Evolutionary conservation across 2,113 vertebrate species (phyloP), one percentile per base, ranked within the genome.

Genomic region (Leucosticte australis): DNA sequence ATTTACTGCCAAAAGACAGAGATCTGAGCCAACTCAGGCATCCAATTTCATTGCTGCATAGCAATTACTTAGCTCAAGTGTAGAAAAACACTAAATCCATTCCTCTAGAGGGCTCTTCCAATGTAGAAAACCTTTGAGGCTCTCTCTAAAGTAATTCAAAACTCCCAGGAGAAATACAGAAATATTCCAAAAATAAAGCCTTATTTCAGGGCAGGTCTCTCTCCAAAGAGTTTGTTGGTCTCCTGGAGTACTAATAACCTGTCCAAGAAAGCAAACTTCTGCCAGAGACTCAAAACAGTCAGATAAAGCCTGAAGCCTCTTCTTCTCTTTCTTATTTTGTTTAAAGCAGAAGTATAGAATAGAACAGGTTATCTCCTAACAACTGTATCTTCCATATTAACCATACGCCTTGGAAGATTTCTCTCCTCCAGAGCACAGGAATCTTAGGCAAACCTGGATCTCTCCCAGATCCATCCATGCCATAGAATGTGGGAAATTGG

Each of bases 1-100:
- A 74, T 70, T 89, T 89, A 75, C 73, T 92, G 77, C 74, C 91
- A 89, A 70, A 95, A 90, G 63, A 57, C 76, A 74, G 63, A 94
- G 63, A 67, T 62, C 64, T 70, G 76, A 91, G 87, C 56, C 87
- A 94, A 78, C 33, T 70, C 50, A 70, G 63, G 76, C 68, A 74
- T 89, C 41, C 71, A 69, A 6, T 92, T 92, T 88, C 67, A 73
- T 16, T 64, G 37, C 76, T 94, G 71, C 63, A 77, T 65, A 89
- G 83, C 59, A 94, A 77, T 81, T 89, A 83, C 69, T 86, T 84
- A 89, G 64, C 68, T 92, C 50, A 84, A 95, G 65, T 63, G 57
- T n/a, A 89, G 90, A 49, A 82, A 91, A 92, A 91, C 81, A 91
- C 47, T 67, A 60, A 75, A 91, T 42, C 33, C 30, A 79, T 75